Evolutionary conservation across 2,888 invertebrate genomes (phyloP).

Genomic region (Tinea pellionella): DNA sequence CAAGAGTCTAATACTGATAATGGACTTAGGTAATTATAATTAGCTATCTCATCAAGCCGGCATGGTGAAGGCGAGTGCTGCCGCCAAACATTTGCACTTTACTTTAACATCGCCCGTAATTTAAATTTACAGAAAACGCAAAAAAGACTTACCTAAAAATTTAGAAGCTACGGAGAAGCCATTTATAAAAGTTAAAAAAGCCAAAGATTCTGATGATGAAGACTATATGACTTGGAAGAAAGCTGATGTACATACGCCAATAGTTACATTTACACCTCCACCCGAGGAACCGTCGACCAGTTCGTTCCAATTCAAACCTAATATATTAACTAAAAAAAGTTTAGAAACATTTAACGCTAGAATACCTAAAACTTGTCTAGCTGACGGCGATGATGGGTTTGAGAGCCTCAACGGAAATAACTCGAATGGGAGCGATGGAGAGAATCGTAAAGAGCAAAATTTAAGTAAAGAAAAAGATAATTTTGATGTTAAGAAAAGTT

Average conservation of each 20-base stretch:
- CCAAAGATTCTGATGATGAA: slow-evolving; percentile 61
- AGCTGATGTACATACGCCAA: slow-evolving; percentile 43
- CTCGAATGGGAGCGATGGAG: slow-evolving; percentile 73
- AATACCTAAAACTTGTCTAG: slow-evolving; percentile 36
- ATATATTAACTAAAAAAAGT: slow-evolving; percentile 51
- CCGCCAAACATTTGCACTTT: no score
- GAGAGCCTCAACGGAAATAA: slow-evolving; percentile 87
- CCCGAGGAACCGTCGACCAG: slow-evolving; percentile 38
- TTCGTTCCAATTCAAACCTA: slow-evolving; percentile 39
- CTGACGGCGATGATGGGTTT: slow-evolving; percentile 83
- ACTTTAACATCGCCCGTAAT: no score
- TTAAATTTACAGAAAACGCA: slow-evolving; percentile 45
- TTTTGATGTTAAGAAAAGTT: slow-evolving; percentile 15
- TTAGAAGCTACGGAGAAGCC: slow-evolving; percentile 37
- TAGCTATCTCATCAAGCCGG: background rate
- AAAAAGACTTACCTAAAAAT: slow-evolving; percentile 46
- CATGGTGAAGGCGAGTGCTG: background rate
- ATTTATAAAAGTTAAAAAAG: slow-evolving; percentile 37
- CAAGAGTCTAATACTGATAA: slow-evolving; percentile 34
- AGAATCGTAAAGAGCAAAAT: slow-evolving; percentile 27
- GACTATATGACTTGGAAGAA: slow-evolving; percentile 63
- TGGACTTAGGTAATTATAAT: slow-evolving; percentile 38
- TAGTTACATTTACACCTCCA: slow-evolving; percentile 58
- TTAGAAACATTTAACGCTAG: slow-evolving; percentile 51
- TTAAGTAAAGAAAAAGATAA: slow-evolving; percentile 14